phyloP scores from a whole-genome alignment of 2,888 invertebrate species.

The Orthosia gracilis region DNA sequence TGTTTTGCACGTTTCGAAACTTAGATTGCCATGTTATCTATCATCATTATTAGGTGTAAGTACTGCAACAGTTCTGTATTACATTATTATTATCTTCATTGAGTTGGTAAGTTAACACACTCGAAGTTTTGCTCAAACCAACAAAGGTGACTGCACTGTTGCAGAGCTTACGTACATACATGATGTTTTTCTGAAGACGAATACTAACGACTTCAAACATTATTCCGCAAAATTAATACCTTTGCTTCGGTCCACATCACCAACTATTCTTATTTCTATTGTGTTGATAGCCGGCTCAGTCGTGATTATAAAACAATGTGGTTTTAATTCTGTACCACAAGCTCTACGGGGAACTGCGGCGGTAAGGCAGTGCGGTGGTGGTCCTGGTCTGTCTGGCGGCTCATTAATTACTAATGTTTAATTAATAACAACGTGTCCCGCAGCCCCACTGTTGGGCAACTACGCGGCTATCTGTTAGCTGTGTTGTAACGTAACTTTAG shows the following conservation, averaged over 20 bases:
- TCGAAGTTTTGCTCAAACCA: background rate
- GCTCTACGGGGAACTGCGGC: background rate
- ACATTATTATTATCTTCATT: background rate
- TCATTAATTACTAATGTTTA: slow-evolving; percentile 59
- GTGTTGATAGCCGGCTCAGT: background rate
- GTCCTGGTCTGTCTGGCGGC: slow-evolving; percentile 21
- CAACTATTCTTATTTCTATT: too few species aligned
- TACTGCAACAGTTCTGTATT: too few species aligned
- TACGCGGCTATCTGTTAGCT: slow-evolving; percentile 6
- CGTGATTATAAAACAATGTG: slow-evolving; percentile 2
- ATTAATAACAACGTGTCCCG: slow-evolving; percentile 42
- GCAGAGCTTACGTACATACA: background rate
- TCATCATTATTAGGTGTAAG: too few species aligned
- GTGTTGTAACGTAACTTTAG: slow-evolving; percentile 16
- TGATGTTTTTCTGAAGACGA: background rate
- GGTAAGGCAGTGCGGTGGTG: background rate
- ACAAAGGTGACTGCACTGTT: background rate
- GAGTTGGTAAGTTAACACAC: background rate
- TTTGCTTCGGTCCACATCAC: too few species aligned
- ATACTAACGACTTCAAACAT: too few species aligned
- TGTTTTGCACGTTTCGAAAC: background rate
- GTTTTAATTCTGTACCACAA: background rate
- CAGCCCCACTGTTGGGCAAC: slow-evolving; percentile 11
- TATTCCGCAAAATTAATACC: too few species aligned
- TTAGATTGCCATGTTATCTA: background rate